phyloP scores from a whole-genome alignment of 2,113 vertebrate species.

The Dicrurus megarhynchus region DNA sequence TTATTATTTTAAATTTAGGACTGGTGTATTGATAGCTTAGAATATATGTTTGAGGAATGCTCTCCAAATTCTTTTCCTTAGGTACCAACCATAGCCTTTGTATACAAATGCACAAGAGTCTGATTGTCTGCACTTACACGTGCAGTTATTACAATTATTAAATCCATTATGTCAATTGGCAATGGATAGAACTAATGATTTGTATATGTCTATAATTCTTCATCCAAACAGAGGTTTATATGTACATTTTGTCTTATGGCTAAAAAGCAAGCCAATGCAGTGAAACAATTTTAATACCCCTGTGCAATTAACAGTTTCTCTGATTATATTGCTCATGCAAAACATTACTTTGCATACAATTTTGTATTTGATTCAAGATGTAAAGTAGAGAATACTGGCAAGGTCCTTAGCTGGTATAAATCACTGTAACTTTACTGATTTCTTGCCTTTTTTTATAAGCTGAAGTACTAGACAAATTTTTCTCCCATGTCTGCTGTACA shows the following conservation, averaged over 20 bases:
- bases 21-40: neutral
- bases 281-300: neutral
- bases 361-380: neutral
- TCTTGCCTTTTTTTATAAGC: neutral
- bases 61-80: neutral
- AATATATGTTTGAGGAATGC: neutral
- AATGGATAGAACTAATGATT: neutral
- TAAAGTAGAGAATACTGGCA: neutral
- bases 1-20: neutral
- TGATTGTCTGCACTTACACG: neutral
- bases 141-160: neutral
- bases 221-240: neutral
- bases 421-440: neutral
- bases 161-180: neutral
- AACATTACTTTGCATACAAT: neutral
- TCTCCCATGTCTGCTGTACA: neutral
- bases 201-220: neutral
- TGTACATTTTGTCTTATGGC: neutral
- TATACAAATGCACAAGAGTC: neutral
- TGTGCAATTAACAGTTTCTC: neutral
- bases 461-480: neutral
- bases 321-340: neutral
- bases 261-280: neutral
- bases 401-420: neutral
- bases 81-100: rapidly evolving